Evolutionary conservation across 1,140 invertebrate species (phyloP).

Genomic region (Caenorhabditis latens): DNA sequence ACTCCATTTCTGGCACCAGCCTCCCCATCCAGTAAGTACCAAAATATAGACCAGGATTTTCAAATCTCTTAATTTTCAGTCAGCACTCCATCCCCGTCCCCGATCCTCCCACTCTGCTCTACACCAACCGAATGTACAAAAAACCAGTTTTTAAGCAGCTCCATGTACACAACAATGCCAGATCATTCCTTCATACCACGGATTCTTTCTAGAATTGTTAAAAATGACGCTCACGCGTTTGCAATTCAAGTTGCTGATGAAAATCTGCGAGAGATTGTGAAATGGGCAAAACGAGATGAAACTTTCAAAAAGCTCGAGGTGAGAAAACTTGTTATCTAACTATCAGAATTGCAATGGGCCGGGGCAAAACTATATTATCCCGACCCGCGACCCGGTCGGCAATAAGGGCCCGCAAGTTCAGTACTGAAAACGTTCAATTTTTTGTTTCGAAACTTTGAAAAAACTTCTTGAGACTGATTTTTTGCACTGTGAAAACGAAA

Average conservation of each 20-base stretch:
- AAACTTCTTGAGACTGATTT: no score
- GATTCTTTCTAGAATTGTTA: background rate
- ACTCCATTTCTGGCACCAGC: no score
- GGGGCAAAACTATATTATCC: background rate
- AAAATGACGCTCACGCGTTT: background rate
- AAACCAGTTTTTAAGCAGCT: slow-evolving; percentile 26
- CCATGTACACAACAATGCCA: background rate
- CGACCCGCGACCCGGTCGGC: background rate
- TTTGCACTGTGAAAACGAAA: no score
- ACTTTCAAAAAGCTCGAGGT: background rate
- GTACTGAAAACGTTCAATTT: no score
- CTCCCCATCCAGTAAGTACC: no score
- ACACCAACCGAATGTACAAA: slow-evolving; percentile 65
- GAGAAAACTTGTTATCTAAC: background rate
- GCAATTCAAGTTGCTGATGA: background rate
- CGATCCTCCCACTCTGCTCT: slow-evolving; percentile 65
- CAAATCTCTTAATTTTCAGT: no score
- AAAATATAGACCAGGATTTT: no score
- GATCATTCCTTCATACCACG: background rate
- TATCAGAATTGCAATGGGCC: background rate
- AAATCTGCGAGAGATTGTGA: slow-evolving; percentile 34
- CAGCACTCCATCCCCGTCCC: slow-evolving; percentile 62
- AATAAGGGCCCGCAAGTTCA: no score
- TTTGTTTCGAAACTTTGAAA: no score
- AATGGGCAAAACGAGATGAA: background rate